These are phyloP conservation scores for Iguana delicatissima DNA, from an alignment of 2,797 vertebrate species.

Conservation along the genomic window DNA sequence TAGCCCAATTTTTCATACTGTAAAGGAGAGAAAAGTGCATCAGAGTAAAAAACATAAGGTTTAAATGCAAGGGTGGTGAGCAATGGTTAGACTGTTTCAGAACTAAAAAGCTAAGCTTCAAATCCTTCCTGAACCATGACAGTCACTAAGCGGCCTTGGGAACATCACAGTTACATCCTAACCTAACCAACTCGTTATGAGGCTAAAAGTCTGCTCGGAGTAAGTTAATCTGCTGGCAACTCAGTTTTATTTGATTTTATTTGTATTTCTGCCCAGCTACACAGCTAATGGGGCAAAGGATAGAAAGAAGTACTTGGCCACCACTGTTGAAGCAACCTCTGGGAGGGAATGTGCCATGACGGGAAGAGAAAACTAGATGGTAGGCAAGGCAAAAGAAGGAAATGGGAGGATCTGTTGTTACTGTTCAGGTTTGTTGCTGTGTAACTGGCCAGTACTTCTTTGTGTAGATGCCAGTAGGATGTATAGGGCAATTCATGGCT, in stretches of 20 bases:
- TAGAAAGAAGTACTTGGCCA: too few relatives aligned
- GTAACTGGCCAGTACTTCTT: too few relatives aligned
- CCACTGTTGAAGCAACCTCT: too few relatives aligned
- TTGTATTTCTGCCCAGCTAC: background rate
- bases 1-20: conserved; percentile 93
- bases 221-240: background rate
- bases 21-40: conserved; percentile 37
- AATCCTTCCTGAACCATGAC: background rate
- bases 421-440: too few relatives aligned
- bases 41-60: background rate
- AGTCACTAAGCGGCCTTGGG: too few relatives aligned
- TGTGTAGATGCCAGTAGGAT: background rate
- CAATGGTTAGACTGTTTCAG: background rate
- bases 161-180: background rate
- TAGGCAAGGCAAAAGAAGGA: background rate
- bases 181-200: background rate
- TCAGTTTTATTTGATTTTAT: too few relatives aligned
- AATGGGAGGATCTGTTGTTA: too few relatives aligned
- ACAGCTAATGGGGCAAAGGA: too few relatives aligned
- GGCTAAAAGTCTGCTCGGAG: background rate
- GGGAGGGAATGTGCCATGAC: background rate
- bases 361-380: background rate
- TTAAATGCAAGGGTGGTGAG: background rate
- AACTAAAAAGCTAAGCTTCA: background rate
- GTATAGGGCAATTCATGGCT: too few relatives aligned